These are phyloP conservation scores for Gerris lacustris DNA, from an alignment of 2,888 invertebrate species.

Conservation along the genomic window DNA sequence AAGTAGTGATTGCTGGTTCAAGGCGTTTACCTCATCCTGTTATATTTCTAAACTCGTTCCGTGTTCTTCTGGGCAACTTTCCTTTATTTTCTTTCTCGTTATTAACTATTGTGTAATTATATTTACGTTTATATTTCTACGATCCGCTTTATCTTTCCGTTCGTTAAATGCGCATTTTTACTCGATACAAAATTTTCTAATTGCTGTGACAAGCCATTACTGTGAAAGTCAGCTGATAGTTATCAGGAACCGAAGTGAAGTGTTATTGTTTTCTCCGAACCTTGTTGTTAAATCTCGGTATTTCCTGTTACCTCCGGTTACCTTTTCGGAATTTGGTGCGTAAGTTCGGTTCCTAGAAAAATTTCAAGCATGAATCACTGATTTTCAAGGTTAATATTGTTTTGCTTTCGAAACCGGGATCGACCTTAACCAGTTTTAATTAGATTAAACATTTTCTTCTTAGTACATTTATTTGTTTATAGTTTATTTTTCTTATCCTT, in stretches of 20 bases:
- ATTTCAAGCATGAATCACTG: neutral
- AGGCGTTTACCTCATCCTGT: conserved; percentile 5
- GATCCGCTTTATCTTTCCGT: too few relatives aligned
- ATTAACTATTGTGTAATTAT: neutral
- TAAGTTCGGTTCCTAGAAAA: neutral
- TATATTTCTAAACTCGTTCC: neutral
- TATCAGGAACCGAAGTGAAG: neutral
- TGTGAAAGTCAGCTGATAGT: conserved; percentile 1
- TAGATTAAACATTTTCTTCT: too few relatives aligned
- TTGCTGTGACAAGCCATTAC: conserved; percentile 3
- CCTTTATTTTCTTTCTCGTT: neutral
- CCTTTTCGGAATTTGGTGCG: neutral
- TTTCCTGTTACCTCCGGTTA: neutral
- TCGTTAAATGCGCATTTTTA: neutral
- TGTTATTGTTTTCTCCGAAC: neutral
- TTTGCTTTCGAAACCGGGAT: neutral
- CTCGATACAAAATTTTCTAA: neutral
- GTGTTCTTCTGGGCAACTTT: neutral
- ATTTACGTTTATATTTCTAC: too few relatives aligned
- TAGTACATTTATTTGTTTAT: too few relatives aligned
- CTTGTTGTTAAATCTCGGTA: neutral
- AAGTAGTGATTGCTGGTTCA: neutral
- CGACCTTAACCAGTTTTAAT: too few relatives aligned
- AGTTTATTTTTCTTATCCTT: too few relatives aligned
- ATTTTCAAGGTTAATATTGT: conserved; percentile 1